Conservation (phyloP, 2,888 invertebrate species). For the Oxystoma pomonae region DNA sequence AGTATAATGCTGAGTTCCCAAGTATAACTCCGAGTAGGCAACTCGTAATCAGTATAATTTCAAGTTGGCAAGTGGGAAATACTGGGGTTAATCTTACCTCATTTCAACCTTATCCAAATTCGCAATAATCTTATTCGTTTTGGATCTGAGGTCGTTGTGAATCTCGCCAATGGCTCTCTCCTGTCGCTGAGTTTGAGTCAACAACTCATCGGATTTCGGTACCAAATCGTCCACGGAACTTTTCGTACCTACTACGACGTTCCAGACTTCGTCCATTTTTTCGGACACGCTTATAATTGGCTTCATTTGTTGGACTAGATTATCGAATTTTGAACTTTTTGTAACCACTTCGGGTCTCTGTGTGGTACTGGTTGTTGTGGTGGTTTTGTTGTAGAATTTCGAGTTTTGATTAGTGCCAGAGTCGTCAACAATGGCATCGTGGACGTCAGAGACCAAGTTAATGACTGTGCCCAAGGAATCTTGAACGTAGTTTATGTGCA, state of each 20-base stretch:
- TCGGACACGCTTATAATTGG: conserved; percentile 83
- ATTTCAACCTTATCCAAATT: conserved; percentile 84
- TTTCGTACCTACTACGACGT: conserved; percentile 65
- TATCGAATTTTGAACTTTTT: conserved; percentile 73
- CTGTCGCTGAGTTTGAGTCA: conserved; percentile 82
- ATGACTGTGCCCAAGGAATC: conserved; percentile 77
- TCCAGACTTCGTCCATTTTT: conserved; percentile 79
- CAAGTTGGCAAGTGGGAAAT: too few relatives aligned
- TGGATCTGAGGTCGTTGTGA: conserved; percentile 73
- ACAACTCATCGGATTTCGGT: conserved; percentile 80
- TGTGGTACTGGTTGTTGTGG: conserved; percentile 58
- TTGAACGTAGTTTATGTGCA: conserved; percentile 78
- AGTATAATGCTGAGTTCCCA: too few relatives aligned
- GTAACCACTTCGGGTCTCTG: conserved; percentile 51
- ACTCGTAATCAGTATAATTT: too few relatives aligned
- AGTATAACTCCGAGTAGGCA: too few relatives aligned
- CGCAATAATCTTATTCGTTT: conserved; percentile 82
- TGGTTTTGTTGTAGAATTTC: conserved; percentile 37
- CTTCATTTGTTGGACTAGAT: conserved; percentile 74
- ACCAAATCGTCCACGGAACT: conserved; percentile 81
- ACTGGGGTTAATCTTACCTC: too few relatives aligned
- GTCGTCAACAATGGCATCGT: conserved; percentile 78
- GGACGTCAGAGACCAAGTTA: conserved; percentile 75
- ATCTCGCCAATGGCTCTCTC: conserved; percentile 84
- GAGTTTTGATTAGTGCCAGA: conserved; percentile 46